phyloP scores from a whole-genome alignment of 2,113 vertebrate genomes.

The Phalacrocorax carbo region DNA sequence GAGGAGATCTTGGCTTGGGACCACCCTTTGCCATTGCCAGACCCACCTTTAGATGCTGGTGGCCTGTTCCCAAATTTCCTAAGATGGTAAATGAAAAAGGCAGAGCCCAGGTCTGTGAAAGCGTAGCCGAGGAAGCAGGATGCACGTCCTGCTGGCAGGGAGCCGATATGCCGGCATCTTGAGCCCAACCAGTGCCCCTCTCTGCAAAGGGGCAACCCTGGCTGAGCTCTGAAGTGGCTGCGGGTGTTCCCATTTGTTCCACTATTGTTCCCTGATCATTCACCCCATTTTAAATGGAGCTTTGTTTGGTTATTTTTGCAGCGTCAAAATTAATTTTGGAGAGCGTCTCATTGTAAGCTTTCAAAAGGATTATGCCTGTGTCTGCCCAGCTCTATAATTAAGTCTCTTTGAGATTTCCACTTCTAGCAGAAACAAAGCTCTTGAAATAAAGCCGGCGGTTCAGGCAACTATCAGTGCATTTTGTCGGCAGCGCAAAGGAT shows the following conservation, averaged over 20 bases:
- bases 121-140: fast-evolving
- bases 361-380: conserved; percentile 13
- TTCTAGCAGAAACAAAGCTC: conserved; percentile 16
- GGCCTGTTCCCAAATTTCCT: background rate
- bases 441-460: background rate
- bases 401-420: conserved; percentile 30
- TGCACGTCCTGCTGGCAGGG: background rate
- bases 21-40: background rate
- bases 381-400: conserved; percentile 41
- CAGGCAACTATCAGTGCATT: background rate
- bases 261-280: background rate
- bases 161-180: fast-evolving
- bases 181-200: background rate
- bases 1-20: background rate
- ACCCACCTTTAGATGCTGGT: fast-evolving
- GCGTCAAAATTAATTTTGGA: background rate
- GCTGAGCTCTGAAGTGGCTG: background rate
- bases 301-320: conserved; percentile 29
- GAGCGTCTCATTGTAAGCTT: background rate
- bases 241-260: background rate
- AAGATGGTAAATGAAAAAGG: background rate
- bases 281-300: background rate
- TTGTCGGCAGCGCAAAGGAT: background rate
- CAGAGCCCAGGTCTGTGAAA: background rate
- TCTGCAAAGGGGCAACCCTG: background rate